Base-by-base conservation (phyloP, 64 coral and sea anemone genomes). In the Actinia equina region DNA sequence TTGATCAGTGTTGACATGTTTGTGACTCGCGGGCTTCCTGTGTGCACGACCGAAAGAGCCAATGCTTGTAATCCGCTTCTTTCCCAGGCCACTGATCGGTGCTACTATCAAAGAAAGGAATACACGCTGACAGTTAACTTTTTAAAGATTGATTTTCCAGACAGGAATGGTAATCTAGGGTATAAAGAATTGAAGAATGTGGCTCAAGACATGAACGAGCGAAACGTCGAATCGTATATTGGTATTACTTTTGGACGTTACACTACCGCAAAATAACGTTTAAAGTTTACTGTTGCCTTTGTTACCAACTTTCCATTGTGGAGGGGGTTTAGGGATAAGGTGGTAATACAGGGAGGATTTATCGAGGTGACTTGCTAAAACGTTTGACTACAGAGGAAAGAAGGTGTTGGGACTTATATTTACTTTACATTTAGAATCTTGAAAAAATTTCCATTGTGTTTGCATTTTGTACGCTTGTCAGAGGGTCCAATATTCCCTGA, bases 131-230 rank as follows among this genome's bases (percentile, higher is more conserved):
- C 88, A 7, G 81, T 84, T 4, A 90, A 90, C 60, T 90, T 90
- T 44, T 52, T 90, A 57, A 26, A 77, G 8, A 43, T 90, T 7
- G 88, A 90, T 90, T 90, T 46, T 57, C 80, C 80, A 52, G 80
- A 57, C 45, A 51, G 80, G 18, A 82, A 57, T n/a, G 0, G 17
- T n/a, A 80, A 80, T 43, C 42, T 20, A 22, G 80, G 80, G 10
- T 82, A 82, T 42, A 51, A 52, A 42, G 23, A 27, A 22, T 43
- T 82, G 9, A 82, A 82, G 22, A 27, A 82, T 12, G 80, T 57
- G 43, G 80, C 80, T 12, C 27, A 51, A 22, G 12, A 5, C 30
- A 51, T 82, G 3, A 82, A 82, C 16, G 52, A 6, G 18, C 80
- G 53, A 57, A 82, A 82, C 25, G 45, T 51, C 5, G 44, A 82